Evolutionary conservation across 2,113 vertebrate species (phyloP), one percentile per base, ranked within the genome.

Genomic region (Nothocercus nigrocapillus): DNA sequence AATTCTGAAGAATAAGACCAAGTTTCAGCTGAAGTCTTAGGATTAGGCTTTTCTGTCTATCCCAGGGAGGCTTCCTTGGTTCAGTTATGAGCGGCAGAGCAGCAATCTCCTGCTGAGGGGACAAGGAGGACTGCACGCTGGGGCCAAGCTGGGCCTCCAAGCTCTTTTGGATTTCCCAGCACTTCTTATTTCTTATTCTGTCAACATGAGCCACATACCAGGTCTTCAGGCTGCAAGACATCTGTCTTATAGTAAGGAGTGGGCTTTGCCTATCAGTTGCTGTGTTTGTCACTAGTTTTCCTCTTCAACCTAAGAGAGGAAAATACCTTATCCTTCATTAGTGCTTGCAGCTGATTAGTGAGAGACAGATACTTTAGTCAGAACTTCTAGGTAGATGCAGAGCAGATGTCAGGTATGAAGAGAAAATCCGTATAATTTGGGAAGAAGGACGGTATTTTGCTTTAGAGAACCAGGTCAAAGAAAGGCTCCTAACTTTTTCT

Each of bases 121-220:
- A 42, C 49, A 72, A 58, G 17, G 47, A 58, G 12, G 38, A 30
- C 25, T 28, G 32, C 38, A 25, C 0, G 4, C 85, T 13, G 13
- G 15, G 38, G 15, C 34, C 53, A 49, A 74, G 56, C 8, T 34
- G n/a, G 20, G 15, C 19, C 42, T 84, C 14, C 25, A 87, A 84
- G 44, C 36, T 12, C 19, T 78, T 66, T 40, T 0, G 0, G 54
- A 44, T n/a, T 30, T 11, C 30, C 36, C 70, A 83, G 67, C 28
- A 34, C 36, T 15, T 45, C 11, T 5, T 38, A 51, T 27, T 21
- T 72, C 24, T 72, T 34, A 38, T 72, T 53, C 18, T 38, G 18
- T 38, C 32, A 8, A 20, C 30, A 25, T 67, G 27, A 94, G 68
- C 49, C 49, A 36, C 17, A 67, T 5, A 77, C 45, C 0, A 2